Conservation (phyloP, 2,797 vertebrate genomes). For the Limosa lapponica region DNA sequence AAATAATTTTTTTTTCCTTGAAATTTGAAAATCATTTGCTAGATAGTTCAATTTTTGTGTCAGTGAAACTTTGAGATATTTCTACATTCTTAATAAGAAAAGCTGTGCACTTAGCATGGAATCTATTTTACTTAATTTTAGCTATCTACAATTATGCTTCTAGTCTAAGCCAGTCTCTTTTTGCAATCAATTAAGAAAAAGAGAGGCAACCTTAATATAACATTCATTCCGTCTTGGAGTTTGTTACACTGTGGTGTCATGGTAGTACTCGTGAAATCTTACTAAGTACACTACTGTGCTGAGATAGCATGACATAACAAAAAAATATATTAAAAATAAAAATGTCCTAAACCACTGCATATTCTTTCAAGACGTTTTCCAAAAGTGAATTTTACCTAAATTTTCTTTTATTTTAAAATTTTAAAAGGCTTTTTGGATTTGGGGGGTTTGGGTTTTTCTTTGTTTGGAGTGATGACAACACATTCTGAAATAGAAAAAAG, state of each 20-base stretch:
- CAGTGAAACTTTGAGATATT: not conserved
- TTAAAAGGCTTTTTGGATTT: not conserved
- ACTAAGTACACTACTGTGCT: not conserved
- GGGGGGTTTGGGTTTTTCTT: not conserved
- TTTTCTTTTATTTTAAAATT: not conserved
- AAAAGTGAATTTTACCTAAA: not conserved
- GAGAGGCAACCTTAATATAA: not conserved
- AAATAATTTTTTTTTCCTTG: not conserved
- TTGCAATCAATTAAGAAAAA: not conserved
- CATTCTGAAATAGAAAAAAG: not conserved
- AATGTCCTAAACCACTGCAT: not conserved
- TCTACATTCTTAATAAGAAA: not conserved
- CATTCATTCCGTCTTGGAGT: not conserved
- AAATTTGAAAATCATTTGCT: not conserved
- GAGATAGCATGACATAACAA: not conserved
- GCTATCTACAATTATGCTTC: not conserved
- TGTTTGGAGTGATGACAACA: not conserved
- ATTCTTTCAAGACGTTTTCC: not conserved
- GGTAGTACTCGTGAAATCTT: not conserved
- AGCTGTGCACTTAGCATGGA: not conserved
- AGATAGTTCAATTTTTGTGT: not conserved
- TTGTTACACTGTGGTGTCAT: not conserved
- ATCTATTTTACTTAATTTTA: not conserved
- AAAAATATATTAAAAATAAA: not conserved
- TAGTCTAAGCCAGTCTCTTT: not conserved